Percentiles rank a stretch among this genome's conserved stretches.
phyloP scores from a whole-genome alignment of 2,797 vertebrate species.

The Ataeniobius toweri region DNA sequence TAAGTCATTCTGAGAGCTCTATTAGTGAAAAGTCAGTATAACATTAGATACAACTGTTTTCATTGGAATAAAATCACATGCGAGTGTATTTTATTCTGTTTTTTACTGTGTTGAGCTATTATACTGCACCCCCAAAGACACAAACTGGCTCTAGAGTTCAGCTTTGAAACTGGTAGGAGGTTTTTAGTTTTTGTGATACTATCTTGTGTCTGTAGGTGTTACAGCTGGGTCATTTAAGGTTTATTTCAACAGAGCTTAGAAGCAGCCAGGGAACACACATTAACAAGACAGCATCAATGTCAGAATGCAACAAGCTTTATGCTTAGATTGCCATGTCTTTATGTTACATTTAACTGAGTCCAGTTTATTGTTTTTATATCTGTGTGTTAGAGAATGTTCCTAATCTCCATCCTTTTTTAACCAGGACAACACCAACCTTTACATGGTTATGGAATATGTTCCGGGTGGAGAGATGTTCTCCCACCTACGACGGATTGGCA shows the following conservation, averaged over 20 bases:
- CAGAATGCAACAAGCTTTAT: neutral
- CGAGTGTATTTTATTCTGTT: neutral
- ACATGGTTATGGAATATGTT: constrained; percentile 96
- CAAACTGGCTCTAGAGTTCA: neutral
- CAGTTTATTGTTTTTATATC: neutral
- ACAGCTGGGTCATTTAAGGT: neutral
- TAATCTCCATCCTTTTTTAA: constrained; percentile 30
- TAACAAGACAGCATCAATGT: neutral
- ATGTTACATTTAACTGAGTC: neutral
- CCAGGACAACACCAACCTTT: constrained; percentile 92
- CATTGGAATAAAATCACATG: neutral
- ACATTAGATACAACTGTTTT: neutral
- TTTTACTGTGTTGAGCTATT: neutral
- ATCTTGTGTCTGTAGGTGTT: neutral
- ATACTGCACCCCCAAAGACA: neutral
- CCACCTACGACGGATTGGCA: constrained; percentile 90
- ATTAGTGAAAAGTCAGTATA: neutral
- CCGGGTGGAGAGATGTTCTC: constrained; percentile 95
- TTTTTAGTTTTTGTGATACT: neutral
- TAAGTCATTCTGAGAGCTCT: neutral
- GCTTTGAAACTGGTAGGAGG: neutral
- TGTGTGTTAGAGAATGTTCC: constrained; percentile 1
- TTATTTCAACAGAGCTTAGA: neutral
- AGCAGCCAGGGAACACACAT: too few species aligned
- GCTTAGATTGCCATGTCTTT: neutral